phyloP scores from a whole-genome alignment of 2,888 invertebrate genomes.

The Caenorhabditis sinica region DNA sequence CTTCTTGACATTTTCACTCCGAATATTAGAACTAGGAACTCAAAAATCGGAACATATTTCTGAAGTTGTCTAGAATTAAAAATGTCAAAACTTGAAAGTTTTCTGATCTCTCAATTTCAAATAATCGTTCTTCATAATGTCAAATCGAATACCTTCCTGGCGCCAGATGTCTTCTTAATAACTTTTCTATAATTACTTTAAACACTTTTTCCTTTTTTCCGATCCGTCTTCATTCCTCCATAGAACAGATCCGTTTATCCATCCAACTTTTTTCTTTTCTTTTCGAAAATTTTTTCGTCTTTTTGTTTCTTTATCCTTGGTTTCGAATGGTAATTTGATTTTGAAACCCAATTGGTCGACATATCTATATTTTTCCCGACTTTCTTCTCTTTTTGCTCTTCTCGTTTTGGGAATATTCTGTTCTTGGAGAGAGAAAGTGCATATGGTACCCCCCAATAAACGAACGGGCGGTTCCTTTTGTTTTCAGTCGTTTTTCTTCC shows the following conservation, averaged over 20 bases:
- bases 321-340: conserved; percentile 35
- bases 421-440: not conserved
- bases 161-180: conserved; percentile 28
- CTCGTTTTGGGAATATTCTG: not conserved
- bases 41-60: conserved; percentile 1
- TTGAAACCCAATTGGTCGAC: conserved; percentile 7
- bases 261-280: not conserved
- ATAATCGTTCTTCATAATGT: not conserved
- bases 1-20: conserved; percentile 18
- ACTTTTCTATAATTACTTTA: conserved; percentile 29
- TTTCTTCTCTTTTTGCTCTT: conserved; percentile 16
- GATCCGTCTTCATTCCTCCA: not conserved
- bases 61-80: not conserved
- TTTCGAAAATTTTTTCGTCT: not conserved
- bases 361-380: conserved; percentile 17
- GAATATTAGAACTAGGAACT: conserved; percentile 11
- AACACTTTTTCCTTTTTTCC: conserved; percentile 13
- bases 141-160: conserved; percentile 8
- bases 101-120: not conserved
- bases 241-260: not conserved
- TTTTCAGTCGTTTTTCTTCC: not conserved
- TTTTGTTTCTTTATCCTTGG: conserved; percentile 34
- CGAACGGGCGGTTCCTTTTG: conserved; percentile 5
- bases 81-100: not conserved
- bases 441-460: conserved; percentile 7